Base-by-base conservation (phyloP, 2,888 invertebrate species). In the Hyles lineata region DNA sequence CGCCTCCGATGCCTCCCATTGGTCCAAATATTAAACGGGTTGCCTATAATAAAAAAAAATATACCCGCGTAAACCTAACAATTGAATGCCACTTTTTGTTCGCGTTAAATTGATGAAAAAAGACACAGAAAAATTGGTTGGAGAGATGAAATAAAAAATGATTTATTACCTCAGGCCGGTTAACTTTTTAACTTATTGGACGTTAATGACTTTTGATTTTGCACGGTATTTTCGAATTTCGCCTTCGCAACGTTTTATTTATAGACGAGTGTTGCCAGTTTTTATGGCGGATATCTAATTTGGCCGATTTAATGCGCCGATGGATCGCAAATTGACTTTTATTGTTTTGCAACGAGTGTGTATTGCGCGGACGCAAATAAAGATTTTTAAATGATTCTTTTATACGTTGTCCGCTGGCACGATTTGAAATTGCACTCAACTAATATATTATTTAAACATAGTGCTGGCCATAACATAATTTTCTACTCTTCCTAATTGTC, bases 101-200 rank as follows among this genome's bases (percentile, higher is more conserved):
- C 90, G 88, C 87, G 92, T 92, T 92, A 92, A 93, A 93, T 92
- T 93, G 92, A 93, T 92, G 94, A 94, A 94, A 93, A 93, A 92
- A 90, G 91, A 91, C 90, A 87, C 82, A 83, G 90, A 90, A 90
- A 92, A 91, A 91, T 91, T 90, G 89, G 87, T 89, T 87, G 67
- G 86, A 83, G 90, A 90, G 90, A 92, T 91, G 92, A 90, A 92
- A 92, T 91, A 92, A 90, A 92, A 92, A 92, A 93, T 94, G 94
- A 94, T 94, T 94, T 94, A 94, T 93, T 91, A 92, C 88, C 85
- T 82, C 84, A 84, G 87, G 23, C 86, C 89, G 87, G 86, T 89
- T 90, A 91, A 92, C 92, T 92, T 93, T 93, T 92, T 92, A 94
- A 94, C 92, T 92, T 93, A 94, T 93, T 92, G 90, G 90, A 94